Conservation (phyloP, 2,113 vertebrate species). For the Bagarius yarrelli region DNA sequence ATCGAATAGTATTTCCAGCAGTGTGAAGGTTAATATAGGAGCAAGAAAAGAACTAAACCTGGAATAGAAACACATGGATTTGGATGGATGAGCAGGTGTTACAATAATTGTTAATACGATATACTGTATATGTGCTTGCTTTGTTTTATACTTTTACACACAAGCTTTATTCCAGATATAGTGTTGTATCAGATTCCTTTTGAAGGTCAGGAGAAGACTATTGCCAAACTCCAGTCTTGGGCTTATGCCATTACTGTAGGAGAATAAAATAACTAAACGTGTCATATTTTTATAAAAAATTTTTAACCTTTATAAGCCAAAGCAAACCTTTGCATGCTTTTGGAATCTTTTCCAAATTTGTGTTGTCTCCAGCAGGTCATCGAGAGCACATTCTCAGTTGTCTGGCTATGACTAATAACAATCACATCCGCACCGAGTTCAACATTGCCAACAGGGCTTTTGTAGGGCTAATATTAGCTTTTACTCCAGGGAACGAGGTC, state of each 20-base stretch:
- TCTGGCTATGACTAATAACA: constrained; percentile 6
- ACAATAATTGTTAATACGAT: too few species aligned
- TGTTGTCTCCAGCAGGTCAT: not conserved
- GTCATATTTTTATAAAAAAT: constrained; percentile 49
- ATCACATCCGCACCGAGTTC: not conserved
- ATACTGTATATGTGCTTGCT: too few species aligned
- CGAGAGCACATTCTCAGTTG: not conserved
- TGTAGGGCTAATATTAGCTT: constrained; percentile 37
- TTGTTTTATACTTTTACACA: not conserved
- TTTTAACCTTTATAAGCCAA: constrained; percentile 37
- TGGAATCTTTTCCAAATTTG: constrained; percentile 19
- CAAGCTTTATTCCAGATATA: constrained; percentile 31
- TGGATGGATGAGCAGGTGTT: too few species aligned
- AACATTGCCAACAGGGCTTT: not conserved
- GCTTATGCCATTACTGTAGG: constrained; percentile 29
- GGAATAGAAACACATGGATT: too few species aligned
- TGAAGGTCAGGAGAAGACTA: not conserved
- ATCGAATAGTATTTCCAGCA: too few species aligned
- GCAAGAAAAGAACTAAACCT: too few species aligned
- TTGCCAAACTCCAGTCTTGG: constrained; percentile 34
- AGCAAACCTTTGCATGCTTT: constrained; percentile 41
- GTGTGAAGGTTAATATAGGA: too few species aligned
- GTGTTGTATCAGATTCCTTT: constrained; percentile 30
- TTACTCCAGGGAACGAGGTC: constrained; percentile 13
- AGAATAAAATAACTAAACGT: constrained; percentile 32